Evolutionary conservation across 2,113 vertebrate species (phyloP).

Genomic region (Microcebus murinus): DNA sequence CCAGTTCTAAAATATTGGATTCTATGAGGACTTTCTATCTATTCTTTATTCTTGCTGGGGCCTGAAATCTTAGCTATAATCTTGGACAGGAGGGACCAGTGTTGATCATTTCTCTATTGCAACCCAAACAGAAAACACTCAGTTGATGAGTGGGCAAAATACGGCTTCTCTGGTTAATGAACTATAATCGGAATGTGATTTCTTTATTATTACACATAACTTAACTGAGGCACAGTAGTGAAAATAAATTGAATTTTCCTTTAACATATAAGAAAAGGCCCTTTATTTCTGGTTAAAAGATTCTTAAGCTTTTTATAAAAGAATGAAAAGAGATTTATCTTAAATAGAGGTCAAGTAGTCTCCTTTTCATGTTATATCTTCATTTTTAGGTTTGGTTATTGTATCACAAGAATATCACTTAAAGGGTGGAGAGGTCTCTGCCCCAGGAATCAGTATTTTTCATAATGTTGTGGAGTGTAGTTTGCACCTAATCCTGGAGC

Average conservation of each 20-base stretch:
- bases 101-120: background rate
- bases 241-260: conserved; percentile 42
- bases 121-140: background rate
- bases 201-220: background rate
- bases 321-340: background rate
- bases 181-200: background rate
- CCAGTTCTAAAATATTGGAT: background rate
- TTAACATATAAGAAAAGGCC: background rate
- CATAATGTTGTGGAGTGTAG: background rate
- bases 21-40: background rate
- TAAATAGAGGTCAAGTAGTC: background rate
- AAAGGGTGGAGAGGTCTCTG: background rate
- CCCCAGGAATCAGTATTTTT: background rate
- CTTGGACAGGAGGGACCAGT: background rate
- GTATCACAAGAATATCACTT: background rate
- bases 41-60: background rate
- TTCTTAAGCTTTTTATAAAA: conserved; percentile 8
- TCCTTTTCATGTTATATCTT: background rate
- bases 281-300: conserved; percentile 31
- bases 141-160: background rate
- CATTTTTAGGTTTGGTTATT: background rate
- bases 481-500: background rate
- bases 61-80: background rate
- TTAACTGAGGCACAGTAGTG: background rate
- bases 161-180: background rate